These are phyloP conservation scores for Rugalucina vietnamica DNA, from an alignment of 2,888 invertebrate genomes.

Conservation along the genomic window DNA sequence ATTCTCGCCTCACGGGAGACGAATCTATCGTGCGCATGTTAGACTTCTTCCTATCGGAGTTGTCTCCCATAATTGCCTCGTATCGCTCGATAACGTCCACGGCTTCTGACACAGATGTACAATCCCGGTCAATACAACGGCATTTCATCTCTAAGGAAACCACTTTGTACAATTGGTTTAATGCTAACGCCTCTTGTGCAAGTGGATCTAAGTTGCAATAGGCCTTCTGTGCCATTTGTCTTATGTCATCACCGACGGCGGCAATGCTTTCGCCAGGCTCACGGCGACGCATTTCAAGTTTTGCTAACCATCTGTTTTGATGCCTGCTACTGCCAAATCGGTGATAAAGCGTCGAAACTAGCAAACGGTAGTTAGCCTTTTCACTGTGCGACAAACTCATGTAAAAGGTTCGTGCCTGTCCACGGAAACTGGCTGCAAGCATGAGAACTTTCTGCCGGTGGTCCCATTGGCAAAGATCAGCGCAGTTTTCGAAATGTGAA, in stretches of 20 bases:
- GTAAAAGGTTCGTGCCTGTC: no score
- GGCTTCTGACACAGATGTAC: constrained; percentile 26
- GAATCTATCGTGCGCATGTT: neutral
- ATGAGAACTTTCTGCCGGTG: no score
- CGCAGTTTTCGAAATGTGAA: no score
- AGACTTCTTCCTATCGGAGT: neutral
- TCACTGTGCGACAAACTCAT: no score
- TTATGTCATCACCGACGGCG: constrained; percentile 28
- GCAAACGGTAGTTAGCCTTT: neutral
- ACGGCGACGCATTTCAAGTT: neutral
- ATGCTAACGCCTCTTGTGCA: constrained; percentile 34
- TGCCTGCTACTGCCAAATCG: neutral
- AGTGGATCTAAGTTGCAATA: constrained; percentile 15
- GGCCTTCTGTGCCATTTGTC: constrained; percentile 39
- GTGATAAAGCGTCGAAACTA: neutral
- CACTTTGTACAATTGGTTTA: constrained; percentile 33
- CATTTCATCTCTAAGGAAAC: constrained; percentile 33
- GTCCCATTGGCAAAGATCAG: no score
- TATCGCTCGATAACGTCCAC: constrained; percentile 36
- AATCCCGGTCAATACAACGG: constrained; percentile 26
- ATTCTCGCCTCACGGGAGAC: neutral
- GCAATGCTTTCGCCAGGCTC: constrained; percentile 21
- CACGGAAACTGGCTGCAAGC: no score
- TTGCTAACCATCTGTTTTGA: neutral
- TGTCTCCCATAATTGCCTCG: constrained; percentile 10